Conservation (phyloP, 2,888 invertebrate genomes). For the Nephrotoma flavescens region DNA sequence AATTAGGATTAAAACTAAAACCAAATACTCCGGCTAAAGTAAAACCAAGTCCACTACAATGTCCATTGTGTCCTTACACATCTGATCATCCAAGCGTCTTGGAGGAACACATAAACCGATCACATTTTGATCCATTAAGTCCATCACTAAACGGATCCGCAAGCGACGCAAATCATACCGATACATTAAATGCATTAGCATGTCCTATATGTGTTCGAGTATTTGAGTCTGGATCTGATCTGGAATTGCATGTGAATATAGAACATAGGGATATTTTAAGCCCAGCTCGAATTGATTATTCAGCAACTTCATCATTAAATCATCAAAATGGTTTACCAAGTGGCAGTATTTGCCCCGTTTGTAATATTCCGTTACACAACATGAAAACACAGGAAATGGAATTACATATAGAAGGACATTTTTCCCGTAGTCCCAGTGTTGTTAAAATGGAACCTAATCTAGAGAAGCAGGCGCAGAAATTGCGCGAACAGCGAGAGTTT, state of each 20-base stretch:
- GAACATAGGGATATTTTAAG: conserved; percentile 41
- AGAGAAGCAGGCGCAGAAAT: conserved; percentile 51
- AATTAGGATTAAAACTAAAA: conserved; percentile 52
- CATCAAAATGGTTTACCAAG: conserved; percentile 10
- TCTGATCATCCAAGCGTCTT: conserved; percentile 57
- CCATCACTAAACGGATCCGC: conserved; percentile 28
- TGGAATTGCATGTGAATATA: conserved; percentile 74
- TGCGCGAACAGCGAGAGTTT: conserved; percentile 66
- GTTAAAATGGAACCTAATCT: conserved; percentile 20
- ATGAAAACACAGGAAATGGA: conserved; percentile 38
- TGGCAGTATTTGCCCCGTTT: conserved; percentile 34
- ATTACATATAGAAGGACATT: conserved; percentile 70
- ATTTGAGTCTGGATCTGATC: conserved; percentile 57
- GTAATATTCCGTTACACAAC: conserved; percentile 31
- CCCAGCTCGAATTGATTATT: conserved; percentile 17
- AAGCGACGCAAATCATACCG: conserved; percentile 29
- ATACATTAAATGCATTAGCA: conserved; percentile 40
- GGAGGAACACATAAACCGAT: conserved; percentile 71
- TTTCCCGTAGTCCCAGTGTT: conserved; percentile 30
- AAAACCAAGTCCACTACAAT: conserved; percentile 11
- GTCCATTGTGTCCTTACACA: conserved; percentile 32
- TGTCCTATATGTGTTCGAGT: conserved; percentile 67
- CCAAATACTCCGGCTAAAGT: conserved; percentile 34
- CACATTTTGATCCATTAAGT: conserved; percentile 45
- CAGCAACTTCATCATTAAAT: conserved; percentile 19